phyloP scores from a whole-genome alignment of 2,113 vertebrate genomes.

The Neoarius graeffei region DNA sequence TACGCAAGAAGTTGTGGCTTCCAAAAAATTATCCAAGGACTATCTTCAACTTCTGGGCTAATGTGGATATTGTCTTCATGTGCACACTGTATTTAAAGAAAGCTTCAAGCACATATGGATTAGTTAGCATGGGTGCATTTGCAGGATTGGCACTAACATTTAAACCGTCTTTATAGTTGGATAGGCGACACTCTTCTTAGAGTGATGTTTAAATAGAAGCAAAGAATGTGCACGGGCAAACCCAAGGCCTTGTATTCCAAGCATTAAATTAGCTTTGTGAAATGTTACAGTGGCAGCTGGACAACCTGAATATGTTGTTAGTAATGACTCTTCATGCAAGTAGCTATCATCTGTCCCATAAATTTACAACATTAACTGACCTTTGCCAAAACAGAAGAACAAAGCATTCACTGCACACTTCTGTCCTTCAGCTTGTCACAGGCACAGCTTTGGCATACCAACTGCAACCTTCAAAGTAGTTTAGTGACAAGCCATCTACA shows the following conservation, averaged over 20 bases:
- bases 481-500: conserved; percentile 7
- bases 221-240: neutral
- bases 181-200: too few species aligned
- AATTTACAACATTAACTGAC: conserved; percentile 28
- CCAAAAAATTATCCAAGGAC: neutral
- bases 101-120: neutral
- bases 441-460: conserved; percentile 23
- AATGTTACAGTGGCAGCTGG: conserved; percentile 33
- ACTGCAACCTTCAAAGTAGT: conserved; percentile 19
- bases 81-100: neutral
- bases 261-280: conserved; percentile 33
- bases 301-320: conserved; percentile 27
- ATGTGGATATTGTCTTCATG: neutral
- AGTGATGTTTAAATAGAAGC: conserved; percentile 14
- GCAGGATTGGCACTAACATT: neutral
- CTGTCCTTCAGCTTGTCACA: conserved; percentile 8
- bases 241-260: neutral
- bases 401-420: conserved; percentile 33
- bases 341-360: conserved; percentile 32
- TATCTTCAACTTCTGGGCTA: neutral
- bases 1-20: neutral
- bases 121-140: neutral
- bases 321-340: conserved; percentile 15
- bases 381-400: conserved; percentile 35
- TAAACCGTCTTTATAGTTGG: neutral